Evolutionary conservation across 1,140 invertebrate species (phyloP).

Genomic region (Drosophila mayri): DNA sequence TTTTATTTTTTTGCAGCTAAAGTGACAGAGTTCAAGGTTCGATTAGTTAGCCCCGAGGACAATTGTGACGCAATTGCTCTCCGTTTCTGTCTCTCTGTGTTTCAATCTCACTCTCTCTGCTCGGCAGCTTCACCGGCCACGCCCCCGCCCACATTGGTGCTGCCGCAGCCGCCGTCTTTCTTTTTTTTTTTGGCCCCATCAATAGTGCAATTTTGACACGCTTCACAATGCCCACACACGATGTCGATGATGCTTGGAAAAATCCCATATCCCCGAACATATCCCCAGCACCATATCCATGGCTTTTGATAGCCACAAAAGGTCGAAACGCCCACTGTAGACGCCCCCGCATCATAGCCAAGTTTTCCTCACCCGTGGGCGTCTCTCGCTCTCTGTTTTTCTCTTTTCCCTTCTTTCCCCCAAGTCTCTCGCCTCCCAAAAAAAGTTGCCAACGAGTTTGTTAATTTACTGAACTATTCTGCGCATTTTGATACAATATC

Average conservation of each 20-base stretch:
- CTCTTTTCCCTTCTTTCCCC: slow-evolving; percentile 2
- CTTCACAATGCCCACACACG: slow-evolving; percentile 43
- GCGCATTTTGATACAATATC: slow-evolving; percentile 11
- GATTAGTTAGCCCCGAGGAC: slow-evolving; percentile 52
- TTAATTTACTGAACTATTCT: slow-evolving; percentile 45
- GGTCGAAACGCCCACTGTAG: slow-evolving; percentile 40
- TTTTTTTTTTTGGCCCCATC: slow-evolving; percentile 11
- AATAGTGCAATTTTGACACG: slow-evolving; percentile 39
- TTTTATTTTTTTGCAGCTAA: slow-evolving; percentile 2
- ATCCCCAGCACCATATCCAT: slow-evolving; percentile 34
- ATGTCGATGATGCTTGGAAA: slow-evolving; percentile 24
- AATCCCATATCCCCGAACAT: slow-evolving; percentile 19
- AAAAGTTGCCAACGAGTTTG: slow-evolving; percentile 38
- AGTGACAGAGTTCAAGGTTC: slow-evolving; percentile 54
- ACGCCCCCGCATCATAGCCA: slow-evolving; percentile 29
- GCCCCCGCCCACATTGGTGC: slow-evolving; percentile 11
- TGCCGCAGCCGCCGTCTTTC: background rate
- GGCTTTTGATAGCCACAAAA: slow-evolving; percentile 57
- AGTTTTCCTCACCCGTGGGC: slow-evolving; percentile 42
- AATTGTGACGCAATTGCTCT: slow-evolving; percentile 59
- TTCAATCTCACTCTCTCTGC: background rate
- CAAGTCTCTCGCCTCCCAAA: slow-evolving; percentile 2
- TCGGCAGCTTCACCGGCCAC: slow-evolving; percentile 30
- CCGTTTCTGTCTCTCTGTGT: slow-evolving; percentile 4
- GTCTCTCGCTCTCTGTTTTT: slow-evolving; percentile 1